These are phyloP conservation scores for Bovichtus diacanthus DNA, from an alignment of 2,797 vertebrate species.

Conservation along the genomic window DNA sequence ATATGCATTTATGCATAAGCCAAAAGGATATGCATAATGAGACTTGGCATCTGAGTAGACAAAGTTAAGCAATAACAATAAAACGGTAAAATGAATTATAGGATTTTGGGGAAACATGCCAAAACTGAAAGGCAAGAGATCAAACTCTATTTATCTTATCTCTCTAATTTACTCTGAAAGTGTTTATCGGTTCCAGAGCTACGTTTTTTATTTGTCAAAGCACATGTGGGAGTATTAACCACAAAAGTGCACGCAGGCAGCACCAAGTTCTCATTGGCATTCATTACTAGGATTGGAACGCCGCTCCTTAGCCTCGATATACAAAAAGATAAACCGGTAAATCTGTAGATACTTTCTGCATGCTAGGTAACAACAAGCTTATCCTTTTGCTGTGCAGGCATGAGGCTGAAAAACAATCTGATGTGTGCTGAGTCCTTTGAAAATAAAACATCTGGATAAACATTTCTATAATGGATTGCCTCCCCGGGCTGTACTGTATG, in stretches of 20 bases:
- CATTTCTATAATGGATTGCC: neutral
- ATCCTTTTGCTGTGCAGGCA: neutral
- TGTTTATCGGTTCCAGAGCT: constrained; percentile 6
- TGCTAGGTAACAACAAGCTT: constrained; percentile 20
- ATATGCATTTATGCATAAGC: neutral
- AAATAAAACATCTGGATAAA: constrained; percentile 12
- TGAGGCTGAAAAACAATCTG: constrained; percentile 12
- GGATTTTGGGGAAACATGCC: constrained; percentile 6
- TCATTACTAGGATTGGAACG: constrained; percentile 47
- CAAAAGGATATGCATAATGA: constrained; percentile 18
- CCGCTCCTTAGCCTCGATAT: constrained; percentile 11
- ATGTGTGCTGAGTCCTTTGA: constrained; percentile 11
- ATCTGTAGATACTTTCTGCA: constrained; percentile 5
- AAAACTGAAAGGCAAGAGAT: neutral
- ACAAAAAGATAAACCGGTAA: constrained; percentile 35
- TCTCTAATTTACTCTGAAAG: neutral
- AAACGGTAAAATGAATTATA: neutral
- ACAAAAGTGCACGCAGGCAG: constrained; percentile 26
- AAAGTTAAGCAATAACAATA: neutral
- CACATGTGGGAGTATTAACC: constrained; percentile 6
- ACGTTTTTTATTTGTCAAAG: constrained; percentile 4
- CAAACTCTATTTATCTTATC: constrained; percentile 6
- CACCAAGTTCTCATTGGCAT: constrained; percentile 52
- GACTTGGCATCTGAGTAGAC: neutral
- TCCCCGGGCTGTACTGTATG: neutral